A percentile compares a stretch with the other conserved stretches of the same genome.
These are phyloP conservation scores for Australoheros scitulus DNA, from an alignment of 2,113 vertebrate species.

Conservation along the genomic window DNA sequence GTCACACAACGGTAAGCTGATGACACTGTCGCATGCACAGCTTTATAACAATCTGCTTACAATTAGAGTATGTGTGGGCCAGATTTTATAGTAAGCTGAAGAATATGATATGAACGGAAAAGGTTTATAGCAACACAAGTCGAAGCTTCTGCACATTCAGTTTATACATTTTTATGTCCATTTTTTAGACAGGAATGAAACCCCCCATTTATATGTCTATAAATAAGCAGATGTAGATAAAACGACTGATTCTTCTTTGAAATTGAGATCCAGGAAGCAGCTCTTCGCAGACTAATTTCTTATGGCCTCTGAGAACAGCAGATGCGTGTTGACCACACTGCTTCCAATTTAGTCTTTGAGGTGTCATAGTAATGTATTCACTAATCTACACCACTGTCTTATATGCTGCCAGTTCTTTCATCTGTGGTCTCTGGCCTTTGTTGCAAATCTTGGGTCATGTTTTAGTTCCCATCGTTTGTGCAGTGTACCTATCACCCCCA, in stretches of 20 bases:
- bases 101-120: not conserved
- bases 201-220: slow-evolving; percentile 3
- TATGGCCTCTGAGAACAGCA: slow-evolving; percentile 15
- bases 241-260: slow-evolving; percentile 11
- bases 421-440: slow-evolving; percentile 26
- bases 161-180: not conserved
- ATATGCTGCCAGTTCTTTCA: slow-evolving; percentile 22
- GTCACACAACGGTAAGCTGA: slow-evolving; percentile 94
- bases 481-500: not conserved
- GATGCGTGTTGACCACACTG: slow-evolving; percentile 12
- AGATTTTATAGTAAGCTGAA: not conserved
- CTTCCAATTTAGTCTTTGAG: slow-evolving; percentile 34
- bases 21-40: not conserved
- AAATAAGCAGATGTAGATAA: slow-evolving; percentile 19
- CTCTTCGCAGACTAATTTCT: not conserved
- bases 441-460: not conserved
- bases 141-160: not conserved
- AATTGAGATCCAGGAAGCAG: slow-evolving; percentile 9
- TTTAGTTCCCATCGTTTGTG: slow-evolving; percentile 19
- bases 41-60: not conserved
- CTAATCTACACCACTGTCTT: not conserved
- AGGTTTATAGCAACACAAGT: not conserved
- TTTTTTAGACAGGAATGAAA: slow-evolving; percentile 12
- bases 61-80: not conserved
- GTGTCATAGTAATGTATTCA: slow-evolving; percentile 1